Evolutionary conservation across 2,113 vertebrate species (phyloP), one percentile per base, ranked within the genome.

Genomic region (Nesospiza acunhae): DNA sequence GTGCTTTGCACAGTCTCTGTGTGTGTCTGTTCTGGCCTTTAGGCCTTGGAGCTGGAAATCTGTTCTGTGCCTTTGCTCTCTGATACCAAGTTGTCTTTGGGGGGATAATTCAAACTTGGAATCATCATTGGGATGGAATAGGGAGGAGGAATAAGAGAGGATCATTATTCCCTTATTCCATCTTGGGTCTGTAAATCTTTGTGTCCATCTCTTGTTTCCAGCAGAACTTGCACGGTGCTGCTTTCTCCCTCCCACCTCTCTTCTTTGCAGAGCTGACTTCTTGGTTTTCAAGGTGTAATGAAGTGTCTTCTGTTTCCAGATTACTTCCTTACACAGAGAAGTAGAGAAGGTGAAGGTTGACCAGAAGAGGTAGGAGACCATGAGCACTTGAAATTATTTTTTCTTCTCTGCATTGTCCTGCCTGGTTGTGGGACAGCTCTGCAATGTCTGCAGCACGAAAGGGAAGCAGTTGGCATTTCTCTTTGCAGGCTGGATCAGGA

Each of bases 301-400:
- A 31, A 39, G 5, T 55, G 30, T 59, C 63, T 62, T 84, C 11
- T 94, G 13, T 78, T 94, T 89, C 7, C 87, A 98, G 98, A 99
- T 99, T 91, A 99, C 99, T 6, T 92, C 98, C 2, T 97, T 99
- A 55, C 99, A 99, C 86, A 99, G 99, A n/a, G 99, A 99, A 95
- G 99, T 99, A 89, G 99, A 99, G 98, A 99, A 99, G 90, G 99
- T 99, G 91, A 99, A 99, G 96, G 97, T 99, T 92, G 99, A 99
- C 95, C 99, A 99, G 96, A 99, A 98, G 97, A 98, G 98, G 98
- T 98, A 93, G 1, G 90, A 33, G 10, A 12, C 27, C 19, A 1
- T 6, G 69, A 35, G 15, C 5, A 0, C 14, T 4, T 35, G 63
- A 15, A 39, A 19, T 24, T 6, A 11, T 47, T 68, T 44, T 16